Percentiles rank a stretch among this genome's conserved stretches.
phyloP scores from a whole-genome alignment of 1,140 invertebrate species.

The Pectinophora gossypiella region DNA sequence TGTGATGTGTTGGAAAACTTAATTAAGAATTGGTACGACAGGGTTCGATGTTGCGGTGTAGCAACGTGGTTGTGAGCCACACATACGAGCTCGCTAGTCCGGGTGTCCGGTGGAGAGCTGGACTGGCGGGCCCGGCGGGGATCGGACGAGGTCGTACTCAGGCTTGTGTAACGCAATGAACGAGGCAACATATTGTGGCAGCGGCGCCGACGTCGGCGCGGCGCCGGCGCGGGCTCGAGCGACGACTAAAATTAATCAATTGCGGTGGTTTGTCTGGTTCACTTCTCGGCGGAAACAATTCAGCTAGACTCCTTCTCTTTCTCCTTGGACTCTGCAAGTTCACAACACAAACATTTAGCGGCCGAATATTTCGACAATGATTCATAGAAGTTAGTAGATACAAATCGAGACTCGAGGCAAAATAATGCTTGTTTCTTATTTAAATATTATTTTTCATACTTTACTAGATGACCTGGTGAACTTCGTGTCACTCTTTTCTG shows the following conservation, averaged over 20 bases:
- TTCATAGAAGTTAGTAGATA: too few relatives aligned
- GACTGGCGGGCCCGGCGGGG: background rate
- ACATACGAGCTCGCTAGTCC: too few relatives aligned
- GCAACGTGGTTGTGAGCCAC: too few relatives aligned
- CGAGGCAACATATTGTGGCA: slow-evolving; percentile 49
- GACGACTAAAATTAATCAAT: slow-evolving; percentile 63
- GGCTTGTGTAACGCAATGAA: slow-evolving; percentile 48
- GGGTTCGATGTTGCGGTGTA: too few relatives aligned
- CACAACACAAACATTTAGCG: too few relatives aligned
- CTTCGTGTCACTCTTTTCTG: too few relatives aligned
- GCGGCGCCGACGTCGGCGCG: slow-evolving; percentile 27
- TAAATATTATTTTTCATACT: too few relatives aligned
- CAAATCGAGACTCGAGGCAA: too few relatives aligned
- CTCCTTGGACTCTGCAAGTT: slow-evolving; percentile 70
- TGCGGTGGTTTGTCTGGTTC: slow-evolving; percentile 72
- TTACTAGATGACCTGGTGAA: too few relatives aligned
- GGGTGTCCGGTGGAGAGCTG: background rate
- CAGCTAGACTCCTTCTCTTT: slow-evolving; percentile 72
- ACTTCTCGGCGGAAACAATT: slow-evolving; percentile 58
- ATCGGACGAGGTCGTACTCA: slow-evolving; percentile 42
- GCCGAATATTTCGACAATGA: too few relatives aligned
- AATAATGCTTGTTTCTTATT: too few relatives aligned
- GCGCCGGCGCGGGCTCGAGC: slow-evolving; percentile 18
- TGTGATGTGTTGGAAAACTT: slow-evolving; percentile 48
- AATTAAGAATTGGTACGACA: slow-evolving; percentile 19